These are phyloP conservation scores for Pantherophis vulpinus DNA, from an alignment of 2,797 vertebrate genomes.

Conservation along the genomic window DNA sequence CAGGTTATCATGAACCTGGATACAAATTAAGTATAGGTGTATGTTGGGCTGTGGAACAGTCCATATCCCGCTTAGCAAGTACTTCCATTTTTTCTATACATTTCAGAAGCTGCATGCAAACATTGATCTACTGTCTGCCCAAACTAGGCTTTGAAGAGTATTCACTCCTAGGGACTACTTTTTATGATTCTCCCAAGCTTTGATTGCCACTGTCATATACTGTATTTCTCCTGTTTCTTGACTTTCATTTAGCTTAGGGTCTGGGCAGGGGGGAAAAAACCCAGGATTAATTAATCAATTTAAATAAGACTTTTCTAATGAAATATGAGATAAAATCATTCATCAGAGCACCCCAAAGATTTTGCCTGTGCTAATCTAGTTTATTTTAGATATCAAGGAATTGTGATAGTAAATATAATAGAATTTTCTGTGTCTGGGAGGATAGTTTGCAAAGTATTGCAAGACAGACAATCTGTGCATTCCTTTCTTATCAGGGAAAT, in stretches of 20 bases:
- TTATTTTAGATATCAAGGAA: background rate
- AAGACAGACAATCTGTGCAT: background rate
- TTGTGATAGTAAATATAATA: background rate
- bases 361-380: background rate
- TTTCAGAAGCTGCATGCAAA: background rate
- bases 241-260: background rate
- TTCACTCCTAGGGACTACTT: background rate
- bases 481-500: background rate
- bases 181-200: background rate
- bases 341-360: background rate
- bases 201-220: background rate
- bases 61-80: background rate
- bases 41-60: background rate
- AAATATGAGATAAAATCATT: background rate
- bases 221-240: background rate
- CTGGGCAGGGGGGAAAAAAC: background rate
- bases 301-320: background rate
- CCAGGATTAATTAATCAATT: background rate
- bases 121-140: background rate
- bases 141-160: background rate
- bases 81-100: background rate
- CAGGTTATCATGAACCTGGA: background rate
- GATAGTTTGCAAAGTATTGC: background rate
- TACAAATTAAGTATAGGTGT: background rate
- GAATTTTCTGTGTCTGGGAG: background rate